Evolutionary conservation across 92 coral and sea anemone species (phyloP).

Genomic region (Porites cylindrica): DNA sequence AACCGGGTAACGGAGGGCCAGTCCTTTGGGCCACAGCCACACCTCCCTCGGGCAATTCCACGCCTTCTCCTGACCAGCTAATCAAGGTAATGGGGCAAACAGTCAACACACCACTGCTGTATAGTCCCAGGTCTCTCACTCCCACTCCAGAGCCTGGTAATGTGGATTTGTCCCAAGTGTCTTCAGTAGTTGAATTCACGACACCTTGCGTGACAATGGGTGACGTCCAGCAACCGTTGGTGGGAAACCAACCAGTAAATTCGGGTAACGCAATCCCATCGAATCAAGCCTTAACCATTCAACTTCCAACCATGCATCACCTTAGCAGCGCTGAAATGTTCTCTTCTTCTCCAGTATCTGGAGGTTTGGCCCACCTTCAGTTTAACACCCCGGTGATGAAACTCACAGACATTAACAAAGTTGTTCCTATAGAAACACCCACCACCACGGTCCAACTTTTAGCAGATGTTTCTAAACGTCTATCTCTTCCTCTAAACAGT

Average conservation of each 20-base stretch:
- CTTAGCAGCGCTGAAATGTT: conserved; percentile 24
- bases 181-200: neutral
- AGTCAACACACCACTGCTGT: conserved; percentile 46
- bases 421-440: conserved; percentile 62
- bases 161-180: conserved; percentile 2
- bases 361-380: conserved; percentile 2
- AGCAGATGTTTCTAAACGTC: conserved; percentile 58
- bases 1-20: conserved; percentile 41
- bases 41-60: conserved; percentile 66
- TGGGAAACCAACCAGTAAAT: neutral
- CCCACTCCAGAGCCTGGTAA: conserved; percentile 52
- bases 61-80: conserved; percentile 62
- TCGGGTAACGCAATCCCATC: conserved; percentile 15
- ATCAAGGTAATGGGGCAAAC: conserved; percentile 46
- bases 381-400: conserved; percentile 35
- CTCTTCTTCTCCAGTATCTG: conserved; percentile 7
- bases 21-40: conserved; percentile 60
- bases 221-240: neutral
- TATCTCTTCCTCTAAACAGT: conserved; percentile 56
- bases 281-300: conserved; percentile 36
- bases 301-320: conserved; percentile 25
- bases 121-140: conserved; percentile 66
- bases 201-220: conserved; percentile 7
- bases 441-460: conserved; percentile 32
- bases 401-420: conserved; percentile 19